phyloP scores from a whole-genome alignment of 2,888 invertebrate genomes.

The Nipponacmea schrenckii region DNA sequence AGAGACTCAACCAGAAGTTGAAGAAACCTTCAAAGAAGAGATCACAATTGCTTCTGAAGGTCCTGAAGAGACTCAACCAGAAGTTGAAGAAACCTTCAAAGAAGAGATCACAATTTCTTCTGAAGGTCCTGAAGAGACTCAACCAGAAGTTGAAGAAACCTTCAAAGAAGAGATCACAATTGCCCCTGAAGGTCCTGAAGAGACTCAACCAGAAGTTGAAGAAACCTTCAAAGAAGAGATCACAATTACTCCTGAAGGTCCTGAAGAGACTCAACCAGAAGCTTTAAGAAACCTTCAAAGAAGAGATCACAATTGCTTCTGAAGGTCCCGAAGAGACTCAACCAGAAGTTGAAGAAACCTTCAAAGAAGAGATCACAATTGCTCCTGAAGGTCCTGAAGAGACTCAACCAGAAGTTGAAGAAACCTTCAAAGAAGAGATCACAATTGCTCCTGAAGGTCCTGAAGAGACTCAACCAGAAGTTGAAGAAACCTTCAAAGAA shows the following conservation, averaged over 20 bases:
- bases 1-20: too few species aligned
- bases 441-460: background rate
- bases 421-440: slow-evolving; percentile 4
- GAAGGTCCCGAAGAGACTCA: background rate
- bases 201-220: background rate
- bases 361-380: background rate
- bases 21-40: too few species aligned
- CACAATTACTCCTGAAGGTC: background rate
- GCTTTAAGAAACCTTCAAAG: slow-evolving; percentile 4
- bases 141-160: slow-evolving; percentile 7
- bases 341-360: background rate
- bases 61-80: too few species aligned
- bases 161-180: background rate
- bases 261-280: background rate
- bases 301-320: background rate
- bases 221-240: slow-evolving; percentile 9
- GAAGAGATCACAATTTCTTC: slow-evolving; percentile 9
- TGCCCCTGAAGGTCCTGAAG: too few species aligned
- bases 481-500: slow-evolving; percentile 9
- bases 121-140: slow-evolving; percentile 21
- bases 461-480: slow-evolving; percentile 1
- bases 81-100: slow-evolving; percentile 13
- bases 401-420: background rate
- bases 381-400: slow-evolving; percentile 10
- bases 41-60: too few species aligned